Base-by-base conservation (phyloP, 2,113 vertebrate genomes). In the Taxidea taxus region DNA sequence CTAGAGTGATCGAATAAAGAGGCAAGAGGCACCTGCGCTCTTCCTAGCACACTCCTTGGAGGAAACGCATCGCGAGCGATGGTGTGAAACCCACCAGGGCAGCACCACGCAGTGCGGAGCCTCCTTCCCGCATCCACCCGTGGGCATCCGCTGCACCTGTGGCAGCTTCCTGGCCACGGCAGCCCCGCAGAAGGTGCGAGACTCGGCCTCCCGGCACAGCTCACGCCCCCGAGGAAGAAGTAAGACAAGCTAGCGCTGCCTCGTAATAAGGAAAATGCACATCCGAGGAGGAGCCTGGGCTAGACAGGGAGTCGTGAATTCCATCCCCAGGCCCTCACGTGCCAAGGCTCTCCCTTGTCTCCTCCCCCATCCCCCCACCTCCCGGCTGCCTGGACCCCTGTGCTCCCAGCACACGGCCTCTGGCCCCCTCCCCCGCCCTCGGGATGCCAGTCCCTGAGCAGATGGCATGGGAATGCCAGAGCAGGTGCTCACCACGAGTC, bases 61-160 rank as follows among this genome's bases (percentile, higher is more conserved):
- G 47, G 54, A 87, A 62, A 51, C 0, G 0, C 18, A 13, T 29
- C 29, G 15, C 34, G 1, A 34, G 77, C 2, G 0, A 58, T 0
- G 12, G 27, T 3, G 44, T 31, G 64, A 90, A 39, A 37, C 95
- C 31, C 6, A 39, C 25, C 20, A 5, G 60, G 44, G 75, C 31
- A 56, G 56, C 56, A 37, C 87, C 21, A 18, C 39, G 27, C 14
- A 1, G 0, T 2, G 2, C 29, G 0, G 56, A 2, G 10, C 44
- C 37, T 47, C 47, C 83, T 31, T 25, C 85, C 11, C 0, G 0
- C 29, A 1, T 9, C 83, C 23, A 0, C 3, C 2, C 15, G 34
- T 34, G 56, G 15, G 12, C 4, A 3, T 15, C 44, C 12, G 34
- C 6, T 0, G 23, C 51, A 47, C 27, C 16, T 9, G 29, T 4